Evolutionary conservation across 2,113 vertebrate species (phyloP), one percentile per base, ranked within the genome.

Genomic region (Tor tambroides): DNA sequence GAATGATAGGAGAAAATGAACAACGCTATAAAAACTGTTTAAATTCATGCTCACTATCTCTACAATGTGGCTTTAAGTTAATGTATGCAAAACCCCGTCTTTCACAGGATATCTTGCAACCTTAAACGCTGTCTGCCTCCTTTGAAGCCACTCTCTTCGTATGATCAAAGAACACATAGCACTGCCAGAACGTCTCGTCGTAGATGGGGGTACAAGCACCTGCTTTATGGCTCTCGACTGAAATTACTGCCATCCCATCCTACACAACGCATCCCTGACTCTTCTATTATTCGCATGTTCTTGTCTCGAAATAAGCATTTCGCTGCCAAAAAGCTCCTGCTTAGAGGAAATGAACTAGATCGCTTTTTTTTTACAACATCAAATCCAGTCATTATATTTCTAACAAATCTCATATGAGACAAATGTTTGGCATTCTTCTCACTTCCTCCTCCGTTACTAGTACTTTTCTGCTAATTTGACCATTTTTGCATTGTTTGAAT

Each of bases 161-260:
- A 80, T 87, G 85, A 90, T 88, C 87, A 90, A 90, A 87, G 89
- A 43, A 59, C 21, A 51, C 46, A 35, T 28, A 28, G n/a, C 61
- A 49, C 35, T 3, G 77, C 67, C 74, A 65, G 32, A 74, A 51
- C 14, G 75, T 88, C 80, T 80, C 54, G 72, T 30, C 46, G 56
- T 38, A 54, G 83, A 81, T 46, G 43, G 76, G 15, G 51, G 69
- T 51, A 77, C 14, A 80, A 49, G 51, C 86, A 80, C 75, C 84
- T 74, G 61, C 76, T 71, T 86, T 77, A 56, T 54, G 76, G 72
- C 26, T 80, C 80, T 85, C 69, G 32, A 9, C 59, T 38, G 74
- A 88, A 77, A 75, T 84, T 87, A 83, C 28, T 63, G 84, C 61
- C 14, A 32, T 49, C 69, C 56, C 35, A 51, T 38, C 30, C 71